These are phyloP conservation scores for Microctenopoma steveboyesi DNA, from an alignment of 2,797 vertebrate species.

Conservation along the genomic window DNA sequence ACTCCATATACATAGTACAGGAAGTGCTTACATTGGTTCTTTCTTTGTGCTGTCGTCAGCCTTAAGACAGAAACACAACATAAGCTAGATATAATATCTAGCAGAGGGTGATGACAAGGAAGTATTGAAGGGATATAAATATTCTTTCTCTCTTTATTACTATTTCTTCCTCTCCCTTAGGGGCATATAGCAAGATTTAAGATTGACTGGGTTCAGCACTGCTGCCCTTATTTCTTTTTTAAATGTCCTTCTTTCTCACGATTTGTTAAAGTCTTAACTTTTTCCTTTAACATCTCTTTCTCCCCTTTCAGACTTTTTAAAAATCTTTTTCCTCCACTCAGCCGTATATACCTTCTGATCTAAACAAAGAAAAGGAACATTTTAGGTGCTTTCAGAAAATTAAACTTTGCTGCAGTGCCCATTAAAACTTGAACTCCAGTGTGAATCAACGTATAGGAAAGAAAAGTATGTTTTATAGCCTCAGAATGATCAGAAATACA, in stretches of 20 bases:
- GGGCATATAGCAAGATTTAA: conserved; percentile 47
- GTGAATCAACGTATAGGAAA: conserved; percentile 2
- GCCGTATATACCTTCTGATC: conserved; percentile 9
- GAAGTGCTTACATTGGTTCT: conserved; percentile 79
- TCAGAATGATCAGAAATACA: no score
- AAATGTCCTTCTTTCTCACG: neutral
- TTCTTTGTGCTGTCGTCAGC: conserved; percentile 80
- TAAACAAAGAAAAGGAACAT: neutral
- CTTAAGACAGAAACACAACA: conserved; percentile 76
- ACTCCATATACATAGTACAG: conserved; percentile 62
- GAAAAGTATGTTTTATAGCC: no score
- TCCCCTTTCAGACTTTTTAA: neutral
- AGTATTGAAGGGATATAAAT: conserved; percentile 69
- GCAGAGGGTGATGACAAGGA: conserved; percentile 71
- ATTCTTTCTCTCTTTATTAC: conserved; percentile 55
- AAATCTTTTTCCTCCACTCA: neutral
- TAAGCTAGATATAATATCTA: conserved; percentile 72
- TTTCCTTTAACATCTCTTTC: conserved; percentile 5
- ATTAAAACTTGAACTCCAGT: neutral
- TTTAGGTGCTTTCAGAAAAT: conserved; percentile 8
- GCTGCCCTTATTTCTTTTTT: conserved; percentile 10
- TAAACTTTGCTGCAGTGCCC: conserved; percentile 11
- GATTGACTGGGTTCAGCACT: conserved; percentile 21
- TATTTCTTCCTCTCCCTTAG: conserved; percentile 56
- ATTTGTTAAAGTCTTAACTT: conserved; percentile 26